phyloP scores from a whole-genome alignment of 1,140 invertebrate genomes.

The Trypoxylus dichotomus region DNA sequence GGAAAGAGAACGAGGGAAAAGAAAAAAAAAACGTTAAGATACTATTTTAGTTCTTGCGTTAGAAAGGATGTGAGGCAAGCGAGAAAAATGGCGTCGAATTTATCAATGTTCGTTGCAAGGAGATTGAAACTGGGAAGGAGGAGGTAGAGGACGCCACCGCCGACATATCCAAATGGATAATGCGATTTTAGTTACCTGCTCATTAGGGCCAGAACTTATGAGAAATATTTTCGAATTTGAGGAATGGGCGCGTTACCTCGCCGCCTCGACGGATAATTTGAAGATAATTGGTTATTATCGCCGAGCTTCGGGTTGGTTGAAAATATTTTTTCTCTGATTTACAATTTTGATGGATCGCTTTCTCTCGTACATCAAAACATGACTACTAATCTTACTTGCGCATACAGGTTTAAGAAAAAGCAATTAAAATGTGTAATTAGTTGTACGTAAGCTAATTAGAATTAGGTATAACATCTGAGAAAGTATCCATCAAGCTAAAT shows the following conservation, averaged over 20 bases:
- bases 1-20: not conserved
- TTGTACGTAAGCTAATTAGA: not conserved
- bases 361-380: not conserved
- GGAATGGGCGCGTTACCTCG: not conserved
- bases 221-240: conserved; percentile 27
- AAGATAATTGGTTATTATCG: conserved; percentile 29
- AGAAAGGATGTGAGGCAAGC: conserved; percentile 45
- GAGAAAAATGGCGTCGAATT: conserved; percentile 49
- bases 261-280: conserved; percentile 27
- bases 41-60: conserved; percentile 48
- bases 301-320: not conserved
- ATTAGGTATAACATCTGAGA: not conserved
- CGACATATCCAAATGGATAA: conserved; percentile 46
- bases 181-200: conserved; percentile 52
- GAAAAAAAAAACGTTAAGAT: conserved; percentile 41
- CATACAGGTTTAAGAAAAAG: not conserved
- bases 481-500: too few relatives aligned
- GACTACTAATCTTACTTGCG: not conserved
- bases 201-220: conserved; percentile 41
- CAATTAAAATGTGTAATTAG: not conserved
- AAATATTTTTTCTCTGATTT: not conserved
- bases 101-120: conserved; percentile 49
- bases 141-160: conserved; percentile 35
- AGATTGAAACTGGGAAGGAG: conserved; percentile 48
- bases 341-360: not conserved